phyloP scores from a whole-genome alignment of 2,797 vertebrate species.

The Sebastes cheni region DNA sequence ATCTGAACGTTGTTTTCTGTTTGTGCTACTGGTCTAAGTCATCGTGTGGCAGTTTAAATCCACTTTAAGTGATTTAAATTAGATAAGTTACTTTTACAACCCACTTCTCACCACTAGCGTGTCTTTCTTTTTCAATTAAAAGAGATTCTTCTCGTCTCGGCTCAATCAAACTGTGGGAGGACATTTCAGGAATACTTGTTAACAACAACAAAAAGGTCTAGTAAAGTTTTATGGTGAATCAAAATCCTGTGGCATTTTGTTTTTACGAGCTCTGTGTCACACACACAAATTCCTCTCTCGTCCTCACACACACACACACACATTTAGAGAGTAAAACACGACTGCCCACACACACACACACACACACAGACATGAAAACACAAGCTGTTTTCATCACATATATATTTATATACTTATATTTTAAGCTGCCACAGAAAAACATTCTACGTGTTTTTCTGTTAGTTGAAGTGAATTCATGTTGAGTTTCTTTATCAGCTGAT shows the following conservation, averaged over 20 bases:
- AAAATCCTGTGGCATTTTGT: constrained; percentile 26
- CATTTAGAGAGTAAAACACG: not conserved
- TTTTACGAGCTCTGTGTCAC: constrained; percentile 19
- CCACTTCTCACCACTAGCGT: not conserved
- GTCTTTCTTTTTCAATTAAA: not conserved
- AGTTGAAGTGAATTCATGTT: not conserved
- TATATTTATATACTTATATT: not conserved
- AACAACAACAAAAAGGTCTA: constrained; percentile 21
- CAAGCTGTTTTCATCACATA: not conserved
- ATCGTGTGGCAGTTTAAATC: not conserved
- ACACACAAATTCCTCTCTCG: not conserved
- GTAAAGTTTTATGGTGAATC: constrained; percentile 52
- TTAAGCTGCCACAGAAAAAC: not conserved
- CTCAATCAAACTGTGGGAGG: constrained; percentile 29
- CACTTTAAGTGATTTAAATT: not conserved
- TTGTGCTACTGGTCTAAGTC: too few relatives aligned
- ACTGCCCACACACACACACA: constrained; percentile 1
- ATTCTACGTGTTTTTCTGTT: not conserved
- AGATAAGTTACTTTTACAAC: not conserved
- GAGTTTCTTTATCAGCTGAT: not conserved
- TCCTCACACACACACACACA: not conserved
- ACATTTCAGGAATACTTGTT: constrained; percentile 44
- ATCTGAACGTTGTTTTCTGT: too few relatives aligned
- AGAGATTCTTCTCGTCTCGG: not conserved
- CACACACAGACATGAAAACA: not conserved